phyloP scores from a whole-genome alignment of 2,888 invertebrate genomes.

The Leuctra nigra region DNA sequence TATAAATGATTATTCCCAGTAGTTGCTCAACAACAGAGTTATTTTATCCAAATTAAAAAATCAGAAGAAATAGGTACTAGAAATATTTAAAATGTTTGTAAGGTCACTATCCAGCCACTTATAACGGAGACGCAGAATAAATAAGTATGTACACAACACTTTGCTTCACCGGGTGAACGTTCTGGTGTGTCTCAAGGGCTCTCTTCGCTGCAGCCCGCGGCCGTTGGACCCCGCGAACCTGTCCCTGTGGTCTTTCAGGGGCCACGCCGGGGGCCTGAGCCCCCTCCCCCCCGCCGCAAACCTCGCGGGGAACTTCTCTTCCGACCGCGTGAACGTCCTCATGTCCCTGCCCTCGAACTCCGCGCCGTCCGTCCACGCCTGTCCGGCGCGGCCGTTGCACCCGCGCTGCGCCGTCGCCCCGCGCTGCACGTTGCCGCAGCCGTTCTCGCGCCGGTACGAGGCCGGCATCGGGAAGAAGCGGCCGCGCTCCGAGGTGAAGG shows the following conservation, averaged over 20 bases:
- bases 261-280: background rate
- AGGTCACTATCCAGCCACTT: no score
- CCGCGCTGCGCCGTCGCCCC: background rate
- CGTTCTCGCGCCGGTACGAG: slow-evolving; percentile 29
- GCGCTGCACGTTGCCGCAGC: slow-evolving; percentile 12
- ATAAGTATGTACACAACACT: no score
- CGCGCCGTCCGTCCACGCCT: slow-evolving; percentile 10
- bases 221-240: background rate
- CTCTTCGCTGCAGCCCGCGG: background rate
- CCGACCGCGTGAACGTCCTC: slow-evolving; percentile 23
- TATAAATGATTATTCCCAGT: no score
- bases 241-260: slow-evolving; percentile 5
- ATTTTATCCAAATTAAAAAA: no score
- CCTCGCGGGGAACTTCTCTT: slow-evolving; percentile 21
- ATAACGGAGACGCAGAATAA: no score
- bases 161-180: slow-evolving; percentile 9
- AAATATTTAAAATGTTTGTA: no score
- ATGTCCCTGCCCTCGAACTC: slow-evolving; percentile 23
- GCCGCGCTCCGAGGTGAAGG: slow-evolving; percentile 32
- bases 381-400: background rate
- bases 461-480: slow-evolving; percentile 29
- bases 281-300: slow-evolving; percentile 8
- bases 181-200: slow-evolving; percentile 1
- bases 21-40: no score
- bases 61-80: no score